These are phyloP conservation scores for Pycnonotus jocosus DNA, from an alignment of 2,113 vertebrate genomes.

Conservation along the genomic window DNA sequence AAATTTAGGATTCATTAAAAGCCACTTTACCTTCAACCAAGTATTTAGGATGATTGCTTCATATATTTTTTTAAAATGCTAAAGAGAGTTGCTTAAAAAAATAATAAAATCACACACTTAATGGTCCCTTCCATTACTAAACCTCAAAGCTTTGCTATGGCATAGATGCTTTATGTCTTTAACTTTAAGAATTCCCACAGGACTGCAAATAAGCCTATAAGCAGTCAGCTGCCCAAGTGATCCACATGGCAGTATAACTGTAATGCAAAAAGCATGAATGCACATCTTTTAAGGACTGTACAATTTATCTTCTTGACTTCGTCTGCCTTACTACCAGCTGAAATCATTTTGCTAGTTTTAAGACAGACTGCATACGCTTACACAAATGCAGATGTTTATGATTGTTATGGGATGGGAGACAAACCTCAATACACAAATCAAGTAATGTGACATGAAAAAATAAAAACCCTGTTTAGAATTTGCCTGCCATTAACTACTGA, in stretches of 20 bases:
- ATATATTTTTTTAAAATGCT: not conserved
- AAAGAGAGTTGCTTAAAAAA: not conserved
- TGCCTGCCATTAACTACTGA: conserved; percentile 43
- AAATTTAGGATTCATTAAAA: conserved; percentile 1
- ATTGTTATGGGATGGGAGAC: conserved; percentile 72
- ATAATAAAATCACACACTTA: not conserved
- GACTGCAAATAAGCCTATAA: conserved; percentile 37
- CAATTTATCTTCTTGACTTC: conserved; percentile 41
- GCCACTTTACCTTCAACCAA: not conserved
- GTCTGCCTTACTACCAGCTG: conserved; percentile 53
- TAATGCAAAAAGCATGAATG: conserved; percentile 34
- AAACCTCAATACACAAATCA: conserved; percentile 68
- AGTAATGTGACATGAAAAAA: conserved; percentile 64
- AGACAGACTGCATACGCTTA: conserved; percentile 66
- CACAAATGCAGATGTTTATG: conserved; percentile 78
- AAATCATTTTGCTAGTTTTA: conserved; percentile 62
- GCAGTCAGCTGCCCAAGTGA: conserved; percentile 48
- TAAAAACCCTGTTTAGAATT: conserved; percentile 53
- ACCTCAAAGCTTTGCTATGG: conserved; percentile 9
- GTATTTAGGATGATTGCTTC: not conserved
- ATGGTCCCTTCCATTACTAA: conserved; percentile 18
- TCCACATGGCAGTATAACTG: conserved; percentile 29
- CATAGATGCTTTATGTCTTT: conserved; percentile 36
- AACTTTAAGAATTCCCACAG: conserved; percentile 25
- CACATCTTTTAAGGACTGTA: not conserved